Base-by-base conservation (phyloP, 2,797 vertebrate species). In the Tauraco hartlaubi region DNA sequence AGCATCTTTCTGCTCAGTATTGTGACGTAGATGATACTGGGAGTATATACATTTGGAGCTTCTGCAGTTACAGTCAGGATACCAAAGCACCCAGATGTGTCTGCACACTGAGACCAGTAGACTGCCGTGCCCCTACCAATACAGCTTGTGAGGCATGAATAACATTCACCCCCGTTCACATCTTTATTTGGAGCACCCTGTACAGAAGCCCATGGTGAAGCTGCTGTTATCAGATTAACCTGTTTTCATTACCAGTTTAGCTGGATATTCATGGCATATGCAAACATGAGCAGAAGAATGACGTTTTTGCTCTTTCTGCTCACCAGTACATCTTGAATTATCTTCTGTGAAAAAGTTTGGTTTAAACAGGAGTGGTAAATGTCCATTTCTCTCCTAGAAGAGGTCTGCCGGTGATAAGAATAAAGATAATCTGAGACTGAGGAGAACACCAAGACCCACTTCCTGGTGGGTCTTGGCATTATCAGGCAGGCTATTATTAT, bases 91-190 rank as follows among this genome's bases (percentile, higher is more conserved):
- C 17, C 13, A 29, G 37, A 13, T 51, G 21, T 68, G 37, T 37
- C 15, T 25, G 10, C 11, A 12, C 51, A 18, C 22, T 17, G 51
- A 56, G 33, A 56, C 16, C 39, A 41, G 33, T 18, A 52, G 29
- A 22, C 37, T 31, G 61, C 0, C 2, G 16, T 56, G 37, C 11
- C 44, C 44, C 31, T 0, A 1, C 44, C 14, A 29, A 26, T 29
- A n/a, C 14, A 48, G 33, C 22, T 79, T 2, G 1, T 33, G 59
- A 61, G 41, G 26, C 14, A 17, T 12, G 33, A 63, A 23, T 35
- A 35, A 26, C 39, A 13, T n/a, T 48, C 46, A 58, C 14, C 44
- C 23, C 21, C 23, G 4, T 33, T n/a, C 21, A 17, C 15, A 9
- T 51, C 29, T 68, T 68, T 73, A 35, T 84, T 68, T 66, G 31